Evolutionary conservation across 2,888 invertebrate genomes (phyloP).

Genomic region (Andricus curvator): DNA sequence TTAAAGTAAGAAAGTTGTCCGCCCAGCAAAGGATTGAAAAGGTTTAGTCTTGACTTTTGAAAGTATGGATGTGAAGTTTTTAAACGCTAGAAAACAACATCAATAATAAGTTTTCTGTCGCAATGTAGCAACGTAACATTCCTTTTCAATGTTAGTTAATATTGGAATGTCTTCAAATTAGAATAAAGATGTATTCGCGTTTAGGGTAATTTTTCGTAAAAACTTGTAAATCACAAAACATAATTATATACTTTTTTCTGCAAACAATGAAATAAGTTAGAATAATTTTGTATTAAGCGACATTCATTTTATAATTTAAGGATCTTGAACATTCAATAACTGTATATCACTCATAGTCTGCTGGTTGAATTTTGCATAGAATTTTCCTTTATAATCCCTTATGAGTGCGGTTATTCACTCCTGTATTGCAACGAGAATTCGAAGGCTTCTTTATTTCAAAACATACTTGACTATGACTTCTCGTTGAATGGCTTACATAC

Average conservation of each 20-base stretch:
- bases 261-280: not conserved
- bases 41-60: no score
- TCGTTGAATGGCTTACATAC: slow-evolving; percentile 20
- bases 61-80: no score
- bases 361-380: not conserved
- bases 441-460: slow-evolving; percentile 36
- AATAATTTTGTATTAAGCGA: not conserved
- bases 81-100: no score
- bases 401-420: not conserved
- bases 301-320: not conserved
- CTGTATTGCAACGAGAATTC: slow-evolving; percentile 10
- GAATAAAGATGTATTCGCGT: not conserved
- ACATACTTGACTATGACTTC: slow-evolving; percentile 29
- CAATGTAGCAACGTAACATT: no score
- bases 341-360: not conserved
- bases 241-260: no score
- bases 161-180: no score
- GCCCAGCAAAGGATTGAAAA: no score
- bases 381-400: not conserved
- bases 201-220: not conserved
- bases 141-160: no score
- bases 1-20: no score
- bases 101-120: no score
- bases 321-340: not conserved
- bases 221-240: not conserved